Percentiles rank a stretch among this genome's conserved stretches.
Conservation (phyloP, 2,113 vertebrate species). For the Ploceus nigricollis region DNA sequence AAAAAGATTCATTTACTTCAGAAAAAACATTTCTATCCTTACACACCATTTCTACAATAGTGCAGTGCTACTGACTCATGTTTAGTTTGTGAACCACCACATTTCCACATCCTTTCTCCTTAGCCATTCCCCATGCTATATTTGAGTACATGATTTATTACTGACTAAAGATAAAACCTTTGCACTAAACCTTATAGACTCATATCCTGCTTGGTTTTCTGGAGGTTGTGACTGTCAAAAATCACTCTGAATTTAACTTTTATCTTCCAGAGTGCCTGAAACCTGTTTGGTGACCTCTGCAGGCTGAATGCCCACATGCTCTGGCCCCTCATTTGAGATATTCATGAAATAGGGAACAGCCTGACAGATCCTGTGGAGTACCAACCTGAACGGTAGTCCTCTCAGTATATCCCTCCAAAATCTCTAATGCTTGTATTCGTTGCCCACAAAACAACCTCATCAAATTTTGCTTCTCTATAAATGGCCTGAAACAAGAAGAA, state of each 20-base stretch:
- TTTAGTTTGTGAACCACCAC: background rate
- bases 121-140: background rate
- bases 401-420: background rate
- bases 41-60: background rate
- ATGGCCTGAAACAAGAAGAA: background rate
- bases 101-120: background rate
- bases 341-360: background rate
- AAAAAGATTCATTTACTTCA: background rate
- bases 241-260: background rate
- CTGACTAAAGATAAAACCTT: background rate
- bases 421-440: background rate
- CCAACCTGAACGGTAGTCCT: background rate
- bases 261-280: background rate
- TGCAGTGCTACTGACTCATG: background rate
- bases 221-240: background rate
- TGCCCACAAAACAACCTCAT: background rate
- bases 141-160: background rate
- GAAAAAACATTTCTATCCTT: background rate
- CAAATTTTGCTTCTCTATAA: background rate
- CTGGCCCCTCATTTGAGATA: background rate
- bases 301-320: background rate
- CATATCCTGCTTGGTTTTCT: background rate
- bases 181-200: background rate
- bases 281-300: slow-evolving; percentile 3
- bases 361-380: background rate